Base-by-base conservation (phyloP, 2,113 vertebrate species). In the Catharus bicknelli region DNA sequence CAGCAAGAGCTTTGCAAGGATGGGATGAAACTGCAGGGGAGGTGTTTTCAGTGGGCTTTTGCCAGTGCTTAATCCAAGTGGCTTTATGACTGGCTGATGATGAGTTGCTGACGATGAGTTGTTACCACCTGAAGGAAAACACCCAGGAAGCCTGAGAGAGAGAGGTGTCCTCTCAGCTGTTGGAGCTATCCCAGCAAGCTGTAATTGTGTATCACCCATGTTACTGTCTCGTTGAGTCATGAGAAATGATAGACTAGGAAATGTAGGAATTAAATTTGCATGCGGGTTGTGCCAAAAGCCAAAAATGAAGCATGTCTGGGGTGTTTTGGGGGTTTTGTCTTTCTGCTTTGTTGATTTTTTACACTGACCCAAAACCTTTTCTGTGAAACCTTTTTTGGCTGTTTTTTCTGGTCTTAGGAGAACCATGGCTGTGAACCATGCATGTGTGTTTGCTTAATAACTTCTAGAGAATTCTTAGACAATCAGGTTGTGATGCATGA, bases 221-320 rank as follows among this genome's bases (percentile, higher is more conserved):
- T 81, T 88, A 34, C 51, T 22, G 42, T 90, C 78, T 66, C 23
- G 2, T 43, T 90, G 89, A 97, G 29, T 89, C 92, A 95, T 81
- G 73, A 81, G 53, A 92, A 89, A 94, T 57, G 29, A 92, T 76
- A 91, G 58, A 91, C 64, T 70, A 91, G 86, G 85, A 89, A 92
- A 77, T 36, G 67, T 29, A 86, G 66, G 64, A 79, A 92, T 93
- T 83, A 66, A 95, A 76, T 85, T 90, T 78, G 74, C 40, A 34
- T 59, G 45, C 32, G 18, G 77, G 63, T 70, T 58, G 40, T 90
- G 76, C 90, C 86, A 90, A 88, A 86, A 86, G 20, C 16, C 51
- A 81, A 86, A 87, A 79, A 16, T 5, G 10, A 77, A 78, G 48
- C 66, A 79, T 8, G 3, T 88, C 63, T 90, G 69, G 0, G 2